phyloP scores from a whole-genome alignment of 2,888 invertebrate genomes.

The Cheilosia scutellata region DNA sequence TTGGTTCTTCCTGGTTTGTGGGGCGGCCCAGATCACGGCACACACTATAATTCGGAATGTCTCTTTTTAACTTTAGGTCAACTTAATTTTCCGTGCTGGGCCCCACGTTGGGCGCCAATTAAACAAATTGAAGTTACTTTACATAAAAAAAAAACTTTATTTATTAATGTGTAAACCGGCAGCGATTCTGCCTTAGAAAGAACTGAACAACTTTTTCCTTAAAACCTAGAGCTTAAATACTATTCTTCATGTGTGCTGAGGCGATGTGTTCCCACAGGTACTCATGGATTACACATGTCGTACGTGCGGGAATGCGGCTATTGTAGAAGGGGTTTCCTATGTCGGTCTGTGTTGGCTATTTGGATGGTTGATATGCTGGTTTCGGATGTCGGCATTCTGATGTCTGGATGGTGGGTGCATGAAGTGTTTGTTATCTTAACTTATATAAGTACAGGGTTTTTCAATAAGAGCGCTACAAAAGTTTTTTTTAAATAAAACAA shows the following conservation, averaged over 20 bases:
- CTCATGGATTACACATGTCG: too few relatives aligned
- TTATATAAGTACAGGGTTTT: too few relatives aligned
- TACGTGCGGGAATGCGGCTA: neutral
- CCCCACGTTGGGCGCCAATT: constrained; percentile 31
- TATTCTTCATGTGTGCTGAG: neutral
- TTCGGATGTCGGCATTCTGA: neutral
- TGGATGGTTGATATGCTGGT: too few relatives aligned
- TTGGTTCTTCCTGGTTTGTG: neutral
- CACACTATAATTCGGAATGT: neutral
- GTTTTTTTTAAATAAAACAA: too few relatives aligned
- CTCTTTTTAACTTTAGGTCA: too few relatives aligned
- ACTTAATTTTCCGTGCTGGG: neutral
- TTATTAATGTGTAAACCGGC: neutral
- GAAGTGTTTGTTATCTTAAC: too few relatives aligned
- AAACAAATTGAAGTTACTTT: too few relatives aligned
- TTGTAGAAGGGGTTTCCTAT: too few relatives aligned
- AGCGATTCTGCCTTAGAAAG: neutral
- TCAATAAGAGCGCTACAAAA: too few relatives aligned
- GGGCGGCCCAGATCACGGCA: neutral
- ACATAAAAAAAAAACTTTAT: neutral
- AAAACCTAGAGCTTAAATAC: neutral
- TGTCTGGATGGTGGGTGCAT: constrained; percentile 1
- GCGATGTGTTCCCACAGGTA: neutral
- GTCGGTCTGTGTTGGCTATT: too few relatives aligned
- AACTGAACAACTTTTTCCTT: neutral